Conservation (phyloP, 2,113 vertebrate genomes). For the Crotalus horridus region DNA sequence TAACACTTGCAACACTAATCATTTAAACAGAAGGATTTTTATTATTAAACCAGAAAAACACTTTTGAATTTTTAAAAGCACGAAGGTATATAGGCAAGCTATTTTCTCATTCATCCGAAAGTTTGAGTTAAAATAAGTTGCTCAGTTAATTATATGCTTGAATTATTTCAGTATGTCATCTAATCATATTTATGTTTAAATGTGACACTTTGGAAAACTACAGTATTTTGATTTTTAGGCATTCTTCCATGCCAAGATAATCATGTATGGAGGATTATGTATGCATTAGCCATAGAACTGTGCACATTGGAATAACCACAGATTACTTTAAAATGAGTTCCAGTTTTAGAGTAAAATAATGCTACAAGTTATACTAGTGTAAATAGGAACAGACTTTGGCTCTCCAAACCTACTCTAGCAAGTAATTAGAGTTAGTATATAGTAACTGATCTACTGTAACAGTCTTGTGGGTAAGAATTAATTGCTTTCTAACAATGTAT, state of each 20-base stretch:
- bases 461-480: slow-evolving; percentile 62
- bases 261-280: neutral
- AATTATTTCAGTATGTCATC: neutral
- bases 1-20: neutral
- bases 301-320: neutral
- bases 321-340: neutral
- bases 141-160: neutral
- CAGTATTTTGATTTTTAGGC: neutral
- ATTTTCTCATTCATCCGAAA: neutral
- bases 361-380: slow-evolving; percentile 57
- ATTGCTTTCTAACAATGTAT: slow-evolving; percentile 68
- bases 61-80: neutral
- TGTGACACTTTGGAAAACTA: neutral
- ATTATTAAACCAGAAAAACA: neutral
- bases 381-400: slow-evolving; percentile 61
- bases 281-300: neutral
- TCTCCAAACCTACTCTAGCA: slow-evolving; percentile 52
- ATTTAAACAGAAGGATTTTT: neutral
- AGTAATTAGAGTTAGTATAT: slow-evolving; percentile 62
- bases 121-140: neutral
- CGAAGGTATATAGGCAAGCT: neutral
- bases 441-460: slow-evolving; percentile 66
- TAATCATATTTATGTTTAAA: neutral
- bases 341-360: neutral
- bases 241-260: neutral